phyloP scores from a whole-genome alignment of 2,888 invertebrate genomes.

The Antheraea yamamai region DNA sequence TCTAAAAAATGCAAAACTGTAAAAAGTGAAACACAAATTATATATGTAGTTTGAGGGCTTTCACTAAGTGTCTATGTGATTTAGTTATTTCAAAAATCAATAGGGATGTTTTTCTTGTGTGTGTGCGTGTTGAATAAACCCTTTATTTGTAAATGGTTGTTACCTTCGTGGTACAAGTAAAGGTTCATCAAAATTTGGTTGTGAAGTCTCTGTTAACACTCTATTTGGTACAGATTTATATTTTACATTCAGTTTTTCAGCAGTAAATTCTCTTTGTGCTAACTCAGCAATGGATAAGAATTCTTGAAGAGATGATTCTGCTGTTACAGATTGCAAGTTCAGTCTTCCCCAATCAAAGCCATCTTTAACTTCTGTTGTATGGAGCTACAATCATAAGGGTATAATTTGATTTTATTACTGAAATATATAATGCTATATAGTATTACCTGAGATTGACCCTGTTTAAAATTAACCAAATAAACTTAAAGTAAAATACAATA shows the following conservation, averaged over 20 bases:
- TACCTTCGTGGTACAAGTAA: conserved; percentile 89
- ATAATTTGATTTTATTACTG: background rate
- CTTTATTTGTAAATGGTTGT: conserved; percentile 18
- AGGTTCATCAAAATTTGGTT: conserved; percentile 73
- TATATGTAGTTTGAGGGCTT: too few relatives aligned
- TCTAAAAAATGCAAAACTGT: too few relatives aligned
- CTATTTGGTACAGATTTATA: conserved; percentile 68
- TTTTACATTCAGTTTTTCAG: conserved; percentile 92
- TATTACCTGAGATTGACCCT: too few relatives aligned
- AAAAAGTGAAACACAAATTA: too few relatives aligned
- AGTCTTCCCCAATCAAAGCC: conserved; percentile 95
- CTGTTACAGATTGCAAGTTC: conserved; percentile 95
- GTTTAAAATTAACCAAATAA: too few relatives aligned
- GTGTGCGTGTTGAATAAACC: background rate
- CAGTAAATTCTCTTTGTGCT: conserved; percentile 96
- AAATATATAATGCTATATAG: background rate
- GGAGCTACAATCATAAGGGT: conserved; percentile 79
- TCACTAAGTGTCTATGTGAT: too few relatives aligned
- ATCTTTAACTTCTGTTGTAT: conserved; percentile 94
- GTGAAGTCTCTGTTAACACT: conserved; percentile 65
- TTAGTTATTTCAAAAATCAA: too few relatives aligned
- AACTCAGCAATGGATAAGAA: conserved; percentile 97
- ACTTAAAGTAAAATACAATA: background rate
- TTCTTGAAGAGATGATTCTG: conserved; percentile 97
- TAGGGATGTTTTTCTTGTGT: too few relatives aligned